These are phyloP conservation scores for Drosophila trichaetosa DNA, from an alignment of 2,888 invertebrate species.

Conservation along the genomic window DNA sequence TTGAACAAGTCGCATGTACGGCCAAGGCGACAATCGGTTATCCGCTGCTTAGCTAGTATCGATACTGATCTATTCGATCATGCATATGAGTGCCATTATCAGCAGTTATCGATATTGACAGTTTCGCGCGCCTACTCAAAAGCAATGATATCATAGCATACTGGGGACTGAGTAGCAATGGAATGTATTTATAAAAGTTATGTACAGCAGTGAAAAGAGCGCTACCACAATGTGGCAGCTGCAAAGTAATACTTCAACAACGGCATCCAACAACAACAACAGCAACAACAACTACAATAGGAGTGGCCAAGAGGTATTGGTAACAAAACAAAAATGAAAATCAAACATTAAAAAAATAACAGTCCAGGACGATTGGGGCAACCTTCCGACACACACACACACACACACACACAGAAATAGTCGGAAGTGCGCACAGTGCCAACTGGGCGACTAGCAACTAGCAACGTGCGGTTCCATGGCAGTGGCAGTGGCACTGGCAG, in stretches of 20 bases:
- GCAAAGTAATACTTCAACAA: slow-evolving; percentile 57
- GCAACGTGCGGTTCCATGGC: slow-evolving; percentile 53
- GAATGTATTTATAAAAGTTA: slow-evolving; percentile 49
- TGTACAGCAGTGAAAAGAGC: slow-evolving; percentile 52
- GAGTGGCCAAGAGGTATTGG: slow-evolving; percentile 68
- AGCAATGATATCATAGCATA: background rate
- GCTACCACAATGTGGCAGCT: slow-evolving; percentile 41
- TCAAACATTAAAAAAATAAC: slow-evolving; percentile 63
- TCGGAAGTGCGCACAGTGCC: slow-evolving; percentile 76
- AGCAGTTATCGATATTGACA: slow-evolving; percentile 24
- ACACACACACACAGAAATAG: slow-evolving; percentile 60
- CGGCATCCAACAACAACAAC: slow-evolving; percentile 39
- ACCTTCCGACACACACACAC: slow-evolving; percentile 55
- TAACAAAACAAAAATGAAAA: slow-evolving; percentile 72
- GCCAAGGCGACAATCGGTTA: slow-evolving; percentile 42
- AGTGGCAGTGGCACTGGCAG: slow-evolving; percentile 30
- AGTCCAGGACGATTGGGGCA: slow-evolving; percentile 47
- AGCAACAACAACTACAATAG: slow-evolving; percentile 35
- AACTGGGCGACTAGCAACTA: slow-evolving; percentile 46
- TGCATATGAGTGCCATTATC: slow-evolving; percentile 16
- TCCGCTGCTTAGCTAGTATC: slow-evolving; percentile 33
- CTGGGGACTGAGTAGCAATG: background rate
- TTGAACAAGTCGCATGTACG: slow-evolving; percentile 36
- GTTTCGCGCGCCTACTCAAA: slow-evolving; percentile 14
- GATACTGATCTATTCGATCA: slow-evolving; percentile 44